Evolutionary conservation across 2,888 invertebrate genomes (phyloP).

Genomic region (Odontothrips loti): DNA sequence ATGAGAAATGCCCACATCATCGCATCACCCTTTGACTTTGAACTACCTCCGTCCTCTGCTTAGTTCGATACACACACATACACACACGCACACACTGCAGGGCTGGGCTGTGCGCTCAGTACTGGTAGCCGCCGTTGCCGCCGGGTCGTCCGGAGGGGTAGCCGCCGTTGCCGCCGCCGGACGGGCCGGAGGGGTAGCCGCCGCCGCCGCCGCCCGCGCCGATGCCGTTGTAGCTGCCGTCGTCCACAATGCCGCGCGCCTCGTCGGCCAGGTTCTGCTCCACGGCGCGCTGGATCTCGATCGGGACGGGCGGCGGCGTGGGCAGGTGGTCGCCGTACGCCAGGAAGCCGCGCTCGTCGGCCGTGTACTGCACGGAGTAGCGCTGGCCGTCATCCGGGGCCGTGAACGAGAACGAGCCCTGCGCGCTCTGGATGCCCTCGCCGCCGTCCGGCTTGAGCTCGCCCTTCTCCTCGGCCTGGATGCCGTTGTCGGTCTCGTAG

Average conservation of each 20-base stretch:
- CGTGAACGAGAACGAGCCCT: constrained; percentile 51
- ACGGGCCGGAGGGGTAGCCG: not conserved
- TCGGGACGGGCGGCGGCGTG: constrained; percentile 64
- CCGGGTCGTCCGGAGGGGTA: not conserved
- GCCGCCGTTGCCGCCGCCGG: constrained; percentile 6
- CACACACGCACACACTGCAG: not conserved
- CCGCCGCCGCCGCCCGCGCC: not conserved
- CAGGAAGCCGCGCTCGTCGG: constrained; percentile 55
- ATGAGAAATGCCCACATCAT: no score
- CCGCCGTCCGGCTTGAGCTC: constrained; percentile 55
- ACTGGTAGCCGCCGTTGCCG: constrained; percentile 21
- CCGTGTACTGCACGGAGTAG: constrained; percentile 50
- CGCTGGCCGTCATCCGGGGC: constrained; percentile 48
- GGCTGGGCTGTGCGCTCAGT: not conserved
- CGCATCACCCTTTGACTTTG: no score
- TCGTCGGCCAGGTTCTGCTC: constrained; percentile 40
- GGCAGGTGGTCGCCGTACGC: constrained; percentile 53
- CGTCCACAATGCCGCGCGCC: constrained; percentile 7
- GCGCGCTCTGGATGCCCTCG: constrained; percentile 46
- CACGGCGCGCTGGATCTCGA: constrained; percentile 60
- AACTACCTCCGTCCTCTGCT: not conserved
- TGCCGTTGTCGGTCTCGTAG: constrained; percentile 46
- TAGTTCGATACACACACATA: no score
- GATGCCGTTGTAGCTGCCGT: constrained; percentile 23
- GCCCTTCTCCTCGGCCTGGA: constrained; percentile 46